A percentile compares a stretch with the other conserved stretches of the same genome.
These are phyloP conservation scores for Corythucha ciliata DNA, from an alignment of 2,888 invertebrate species.

Conservation along the genomic window DNA sequence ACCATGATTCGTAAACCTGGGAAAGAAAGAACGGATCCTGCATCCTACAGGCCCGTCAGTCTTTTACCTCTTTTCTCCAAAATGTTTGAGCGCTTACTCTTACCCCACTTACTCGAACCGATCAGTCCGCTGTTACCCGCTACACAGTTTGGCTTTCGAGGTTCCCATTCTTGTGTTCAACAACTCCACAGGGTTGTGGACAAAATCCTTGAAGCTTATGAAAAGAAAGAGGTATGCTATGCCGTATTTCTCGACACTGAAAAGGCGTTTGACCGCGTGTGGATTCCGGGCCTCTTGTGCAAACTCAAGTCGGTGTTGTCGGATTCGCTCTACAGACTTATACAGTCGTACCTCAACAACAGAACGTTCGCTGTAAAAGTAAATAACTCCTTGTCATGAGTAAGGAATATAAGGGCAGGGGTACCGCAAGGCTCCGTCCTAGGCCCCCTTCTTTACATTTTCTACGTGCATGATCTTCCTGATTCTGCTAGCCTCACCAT, in stretches of 20 bases:
- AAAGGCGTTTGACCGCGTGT: conserved; percentile 9
- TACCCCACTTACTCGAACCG: neutral
- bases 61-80: conserved; percentile 8
- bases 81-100: conserved; percentile 6
- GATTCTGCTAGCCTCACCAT: neutral
- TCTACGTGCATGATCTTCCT: conserved; percentile 12
- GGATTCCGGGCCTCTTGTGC: neutral
- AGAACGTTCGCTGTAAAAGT: conserved; percentile 11
- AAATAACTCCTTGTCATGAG: neutral
- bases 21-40: neutral
- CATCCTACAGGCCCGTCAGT: neutral
- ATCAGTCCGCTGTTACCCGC: neutral
- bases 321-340: conserved; percentile 10
- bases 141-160: conserved; percentile 9
- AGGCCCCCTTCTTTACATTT: conserved; percentile 11
- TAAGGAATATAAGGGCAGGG: conserved; percentile 5
- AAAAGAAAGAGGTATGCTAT: conserved; percentile 8
- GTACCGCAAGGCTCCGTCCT: conserved; percentile 21
- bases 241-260: conserved; percentile 11
- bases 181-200: neutral
- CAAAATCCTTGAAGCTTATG: neutral
- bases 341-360: conserved; percentile 15
- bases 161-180: neutral
- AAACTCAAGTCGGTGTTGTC: conserved; percentile 4
- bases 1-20: conserved; percentile 4